These are phyloP conservation scores for Norana najaformis DNA, from an alignment of 2,888 invertebrate genomes.

Conservation along the genomic window DNA sequence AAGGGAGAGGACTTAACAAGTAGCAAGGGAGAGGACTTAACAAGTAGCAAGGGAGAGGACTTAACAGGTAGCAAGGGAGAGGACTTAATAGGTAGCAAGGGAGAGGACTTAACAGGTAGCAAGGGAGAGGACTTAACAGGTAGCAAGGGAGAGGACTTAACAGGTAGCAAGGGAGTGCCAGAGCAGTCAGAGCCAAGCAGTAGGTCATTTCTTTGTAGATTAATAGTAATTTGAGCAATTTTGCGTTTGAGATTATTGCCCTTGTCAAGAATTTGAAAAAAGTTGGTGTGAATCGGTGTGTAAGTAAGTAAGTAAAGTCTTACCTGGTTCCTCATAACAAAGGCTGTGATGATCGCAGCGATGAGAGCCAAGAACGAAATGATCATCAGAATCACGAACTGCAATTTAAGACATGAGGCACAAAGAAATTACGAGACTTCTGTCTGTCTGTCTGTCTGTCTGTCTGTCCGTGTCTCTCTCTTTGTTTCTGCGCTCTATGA, in stretches of 20 bases:
- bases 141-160: too few relatives aligned
- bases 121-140: not conserved
- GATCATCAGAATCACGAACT: slow-evolving; percentile 34
- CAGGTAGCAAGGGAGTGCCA: not conserved
- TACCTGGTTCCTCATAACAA: slow-evolving; percentile 15
- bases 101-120: not conserved
- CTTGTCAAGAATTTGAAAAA: not conserved
- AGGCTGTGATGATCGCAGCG: slow-evolving; percentile 29
- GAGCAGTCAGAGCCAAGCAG: not conserved
- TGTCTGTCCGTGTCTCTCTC: too few relatives aligned
- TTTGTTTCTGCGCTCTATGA: too few relatives aligned
- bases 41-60: not conserved
- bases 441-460: too few relatives aligned
- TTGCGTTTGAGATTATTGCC: not conserved
- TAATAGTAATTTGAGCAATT: not conserved
- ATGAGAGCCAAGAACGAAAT: slow-evolving; percentile 36
- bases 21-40: too few relatives aligned
- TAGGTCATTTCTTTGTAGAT: not conserved
- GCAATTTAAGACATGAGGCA: not conserved
- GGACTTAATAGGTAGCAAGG: too few relatives aligned
- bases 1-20: too few relatives aligned
- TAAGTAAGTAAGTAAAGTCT: not conserved
- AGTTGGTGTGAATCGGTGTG: not conserved
- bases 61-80: too few relatives aligned
- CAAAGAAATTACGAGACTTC: not conserved